Percentiles rank a stretch among this genome's conserved stretches.
Conservation (phyloP, 2,113 vertebrate species). For the Struthidea cinerea region DNA sequence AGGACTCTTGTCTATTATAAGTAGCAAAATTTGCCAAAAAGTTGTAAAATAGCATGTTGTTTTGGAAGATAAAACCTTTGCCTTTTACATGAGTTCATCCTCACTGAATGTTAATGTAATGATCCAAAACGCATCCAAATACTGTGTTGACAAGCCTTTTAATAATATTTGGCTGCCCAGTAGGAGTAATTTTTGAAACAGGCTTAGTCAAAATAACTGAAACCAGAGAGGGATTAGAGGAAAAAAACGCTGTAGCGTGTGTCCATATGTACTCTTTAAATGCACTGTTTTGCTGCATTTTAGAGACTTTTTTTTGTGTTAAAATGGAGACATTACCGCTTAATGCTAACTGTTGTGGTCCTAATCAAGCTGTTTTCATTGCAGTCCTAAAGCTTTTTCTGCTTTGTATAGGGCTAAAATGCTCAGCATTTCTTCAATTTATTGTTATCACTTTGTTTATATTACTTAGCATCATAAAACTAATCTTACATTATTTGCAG, state of each 20-base stretch:
- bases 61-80: neutral
- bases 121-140: neutral
- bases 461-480: neutral
- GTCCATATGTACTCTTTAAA: neutral
- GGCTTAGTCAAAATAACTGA: neutral
- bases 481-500: neutral
- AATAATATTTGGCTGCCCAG: neutral
- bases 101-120: neutral
- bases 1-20: neutral
- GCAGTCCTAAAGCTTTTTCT: neutral
- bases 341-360: neutral
- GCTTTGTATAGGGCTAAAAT: neutral
- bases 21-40: neutral
- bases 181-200: neutral
- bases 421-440: neutral
- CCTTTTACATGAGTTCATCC: neutral
- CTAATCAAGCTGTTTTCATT: neutral
- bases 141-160: neutral
- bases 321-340: neutral
- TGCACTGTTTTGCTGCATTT: neutral
- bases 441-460: neutral
- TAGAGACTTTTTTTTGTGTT: neutral
- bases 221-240: neutral
- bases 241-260: neutral
- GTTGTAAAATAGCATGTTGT: fast-evolving